Evolutionary conservation across 37 sponge, comb jelly and placozoan genomes (phyloP).

Genomic region (Mnemiopsis leidyi): DNA sequence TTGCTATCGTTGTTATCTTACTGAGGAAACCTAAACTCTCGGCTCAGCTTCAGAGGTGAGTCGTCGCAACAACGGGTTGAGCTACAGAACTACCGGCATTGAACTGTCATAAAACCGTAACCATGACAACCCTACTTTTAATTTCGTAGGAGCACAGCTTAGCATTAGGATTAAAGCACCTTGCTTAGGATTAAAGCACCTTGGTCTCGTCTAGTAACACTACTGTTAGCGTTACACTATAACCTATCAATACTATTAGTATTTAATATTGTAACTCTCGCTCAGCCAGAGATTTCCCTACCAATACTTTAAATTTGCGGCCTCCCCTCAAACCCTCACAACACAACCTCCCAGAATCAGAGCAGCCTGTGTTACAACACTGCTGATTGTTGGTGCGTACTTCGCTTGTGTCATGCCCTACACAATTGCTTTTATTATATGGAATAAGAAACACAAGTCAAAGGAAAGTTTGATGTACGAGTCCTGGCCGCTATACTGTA

Average conservation of each 20-base stretch:
- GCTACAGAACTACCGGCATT: too few species aligned
- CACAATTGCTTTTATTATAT: neutral
- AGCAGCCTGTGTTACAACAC: neutral
- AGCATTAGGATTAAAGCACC: too few species aligned
- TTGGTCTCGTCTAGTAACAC: too few species aligned
- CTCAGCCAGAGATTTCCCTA: neutral
- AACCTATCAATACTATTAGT: too few species aligned
- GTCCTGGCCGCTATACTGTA: neutral
- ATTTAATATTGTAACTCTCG: neutral
- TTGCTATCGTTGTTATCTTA: neutral
- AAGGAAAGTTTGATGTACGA: neutral
- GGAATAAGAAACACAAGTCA: neutral
- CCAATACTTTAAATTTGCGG: neutral
- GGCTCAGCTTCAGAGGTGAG: neutral
- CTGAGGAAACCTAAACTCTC: slow-evolving; percentile 6
- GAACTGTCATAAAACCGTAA: too few species aligned
- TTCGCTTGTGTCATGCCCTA: slow-evolving; percentile 23
- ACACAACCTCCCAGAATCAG: neutral
- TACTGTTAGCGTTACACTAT: too few species aligned
- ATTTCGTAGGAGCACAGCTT: too few species aligned
- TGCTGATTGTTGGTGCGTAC: neutral
- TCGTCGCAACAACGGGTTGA: too few species aligned
- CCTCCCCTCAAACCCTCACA: neutral
- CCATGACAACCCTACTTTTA: too few species aligned
- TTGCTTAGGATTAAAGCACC: too few species aligned